Evolutionary conservation across 2,113 vertebrate species (phyloP).

Genomic region (Brachypteracias leptosomus): DNA sequence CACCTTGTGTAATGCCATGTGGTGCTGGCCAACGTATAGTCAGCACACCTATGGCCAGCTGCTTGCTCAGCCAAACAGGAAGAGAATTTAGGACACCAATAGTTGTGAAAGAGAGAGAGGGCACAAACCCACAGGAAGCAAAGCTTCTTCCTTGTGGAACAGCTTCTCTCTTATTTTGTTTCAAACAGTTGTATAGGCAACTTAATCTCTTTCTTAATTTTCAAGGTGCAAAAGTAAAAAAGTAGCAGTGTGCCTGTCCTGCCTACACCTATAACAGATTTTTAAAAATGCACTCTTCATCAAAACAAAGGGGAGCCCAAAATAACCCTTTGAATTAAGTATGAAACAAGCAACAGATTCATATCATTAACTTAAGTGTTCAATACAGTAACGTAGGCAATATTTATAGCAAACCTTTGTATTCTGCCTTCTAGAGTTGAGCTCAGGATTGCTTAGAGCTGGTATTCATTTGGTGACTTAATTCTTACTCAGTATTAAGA

Average conservation of each 20-base stretch:
- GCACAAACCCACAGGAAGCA: not conserved
- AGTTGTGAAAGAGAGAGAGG: not conserved
- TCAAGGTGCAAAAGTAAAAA: not conserved
- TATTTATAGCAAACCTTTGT: not conserved
- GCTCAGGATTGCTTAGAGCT: not conserved
- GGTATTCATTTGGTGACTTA: not conserved
- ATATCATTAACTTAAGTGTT: not conserved
- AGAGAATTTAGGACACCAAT: not conserved
- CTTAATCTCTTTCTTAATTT: not conserved
- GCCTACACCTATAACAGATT: rapidly evolving
- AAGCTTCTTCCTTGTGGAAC: not conserved
- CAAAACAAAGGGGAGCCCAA: not conserved
- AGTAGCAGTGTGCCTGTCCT: not conserved
- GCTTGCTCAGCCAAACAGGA: not conserved
- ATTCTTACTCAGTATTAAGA: not conserved
- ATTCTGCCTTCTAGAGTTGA: not conserved
- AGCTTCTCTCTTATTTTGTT: not conserved
- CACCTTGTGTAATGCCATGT: rapidly evolving
- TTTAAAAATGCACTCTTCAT: not conserved
- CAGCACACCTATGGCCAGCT: not conserved
- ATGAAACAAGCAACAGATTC: not conserved
- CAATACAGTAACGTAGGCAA: not conserved
- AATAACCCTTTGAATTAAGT: not conserved
- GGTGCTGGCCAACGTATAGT: not conserved
- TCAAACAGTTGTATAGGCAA: not conserved